phyloP scores from a whole-genome alignment of 2,888 invertebrate genomes.

The Stegana nigrithorax region DNA sequence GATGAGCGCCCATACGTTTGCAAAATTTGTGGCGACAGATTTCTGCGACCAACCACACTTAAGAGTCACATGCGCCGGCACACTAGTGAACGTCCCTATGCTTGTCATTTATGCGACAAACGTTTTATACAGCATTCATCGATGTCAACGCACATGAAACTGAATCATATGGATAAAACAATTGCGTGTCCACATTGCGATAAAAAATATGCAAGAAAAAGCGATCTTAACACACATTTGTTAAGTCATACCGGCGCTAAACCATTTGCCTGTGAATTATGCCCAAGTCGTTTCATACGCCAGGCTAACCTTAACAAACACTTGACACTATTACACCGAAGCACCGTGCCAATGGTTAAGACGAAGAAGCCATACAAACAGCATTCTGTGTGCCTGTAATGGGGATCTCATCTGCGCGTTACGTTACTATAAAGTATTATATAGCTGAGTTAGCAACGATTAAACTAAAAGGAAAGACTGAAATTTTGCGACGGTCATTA shows the following conservation, averaged over 20 bases:
- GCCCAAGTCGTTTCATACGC: conserved; percentile 59
- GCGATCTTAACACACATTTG: conserved; percentile 55
- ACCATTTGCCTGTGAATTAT: conserved; percentile 53
- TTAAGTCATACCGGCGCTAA: conserved; percentile 60
- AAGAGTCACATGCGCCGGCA: conserved; percentile 60
- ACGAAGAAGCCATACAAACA: too few species aligned
- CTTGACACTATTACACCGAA: too few species aligned
- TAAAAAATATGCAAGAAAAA: conserved; percentile 59
- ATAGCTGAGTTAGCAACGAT: too few species aligned
- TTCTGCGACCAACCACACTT: conserved; percentile 53
- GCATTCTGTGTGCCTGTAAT: too few species aligned
- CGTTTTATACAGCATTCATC: conserved; percentile 60
- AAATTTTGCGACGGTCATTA: too few species aligned
- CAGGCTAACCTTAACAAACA: conserved; percentile 61
- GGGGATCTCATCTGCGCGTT: not conserved
- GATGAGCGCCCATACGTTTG: conserved; percentile 59
- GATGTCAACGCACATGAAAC: conserved; percentile 60
- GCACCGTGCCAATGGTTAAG: too few species aligned
- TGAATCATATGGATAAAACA: conserved; percentile 59
- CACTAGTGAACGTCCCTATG: conserved; percentile 59
- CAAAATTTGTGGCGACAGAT: conserved; percentile 53
- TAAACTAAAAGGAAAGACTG: not conserved
- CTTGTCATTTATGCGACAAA: conserved; percentile 58
- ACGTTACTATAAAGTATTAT: not conserved
- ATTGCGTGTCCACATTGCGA: conserved; percentile 60